Base-by-base conservation (phyloP, 2,797 vertebrate genomes). In the Tauraco hartlaubi region DNA sequence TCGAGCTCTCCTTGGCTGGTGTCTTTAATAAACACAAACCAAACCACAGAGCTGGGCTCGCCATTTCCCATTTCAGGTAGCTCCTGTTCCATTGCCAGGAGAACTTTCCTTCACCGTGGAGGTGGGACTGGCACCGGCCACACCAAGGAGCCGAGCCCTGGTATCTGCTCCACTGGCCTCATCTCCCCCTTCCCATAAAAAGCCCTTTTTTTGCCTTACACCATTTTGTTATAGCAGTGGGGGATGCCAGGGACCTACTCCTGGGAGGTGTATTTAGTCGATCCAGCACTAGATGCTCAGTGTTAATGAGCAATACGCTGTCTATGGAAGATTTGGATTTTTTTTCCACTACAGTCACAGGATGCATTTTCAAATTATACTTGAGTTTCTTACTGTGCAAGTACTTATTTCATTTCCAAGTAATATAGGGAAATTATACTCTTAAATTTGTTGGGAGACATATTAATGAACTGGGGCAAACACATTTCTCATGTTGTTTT, bases 131-230 rank as follows among this genome's bases (percentile, higher is more conserved):
- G 61, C 1, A 15, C 64, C 78, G 89, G 62, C 14, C 46, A 33
- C n/a, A 6, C n/a, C 0, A 0, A 91, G 52, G 41, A 84, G 52
- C 11, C 0, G 0, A 81, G 54, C 43, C 66, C 43, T 0, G 0
- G 41, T 76, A 39, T 64, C 68, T 89, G 35, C 12, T 79, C 62
- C 37, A 23, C 15, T 83, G 68, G 58, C 68, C n/a, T 74, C 11
- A 1, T 79, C 69, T 83, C 21, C 12, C 39, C 14, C 20, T 85
- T 92, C 25, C 77, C 5, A 0, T 85, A 63, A 76, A 56, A 79
- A 74, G 20, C 43, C 9, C 1, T 52, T 62, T 67, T 80, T 93
- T 72, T 75, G 75, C 52, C 25, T 89, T 49, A 23, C 2, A 5
- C 69, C 54, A 9, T 90, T 92, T 83, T 59, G 52, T 61, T 39